Evolutionary conservation across 2,797 vertebrate genomes (phyloP).

Genomic region (Anabas testudineus): DNA sequence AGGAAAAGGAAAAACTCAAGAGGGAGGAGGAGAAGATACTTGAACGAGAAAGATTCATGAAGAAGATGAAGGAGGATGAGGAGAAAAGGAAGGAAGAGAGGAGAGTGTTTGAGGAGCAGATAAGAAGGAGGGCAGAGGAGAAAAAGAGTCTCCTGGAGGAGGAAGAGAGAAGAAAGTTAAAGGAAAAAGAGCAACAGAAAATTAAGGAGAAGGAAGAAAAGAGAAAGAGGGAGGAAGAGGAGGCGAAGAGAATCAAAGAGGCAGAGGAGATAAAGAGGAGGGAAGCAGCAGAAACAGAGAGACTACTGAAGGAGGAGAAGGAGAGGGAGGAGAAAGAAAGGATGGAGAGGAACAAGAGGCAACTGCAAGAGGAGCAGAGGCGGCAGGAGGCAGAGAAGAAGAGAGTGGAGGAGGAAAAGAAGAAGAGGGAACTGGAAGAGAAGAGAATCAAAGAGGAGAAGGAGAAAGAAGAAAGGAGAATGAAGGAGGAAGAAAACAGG

Average conservation of each 20-base stretch:
- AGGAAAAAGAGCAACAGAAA: slow-evolving; percentile 28
- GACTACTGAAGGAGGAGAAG: slow-evolving; percentile 23
- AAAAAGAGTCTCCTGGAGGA: slow-evolving; percentile 47
- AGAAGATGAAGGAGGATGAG: slow-evolving; percentile 60
- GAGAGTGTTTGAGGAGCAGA: slow-evolving; percentile 51
- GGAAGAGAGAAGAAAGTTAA: slow-evolving; percentile 44
- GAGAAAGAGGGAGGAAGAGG: background rate
- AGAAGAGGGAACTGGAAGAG: slow-evolving; percentile 16
- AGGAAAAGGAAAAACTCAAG: slow-evolving; percentile 45
- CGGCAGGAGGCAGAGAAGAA: slow-evolving; percentile 10
- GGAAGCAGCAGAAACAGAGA: background rate
- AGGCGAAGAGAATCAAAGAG: slow-evolving; percentile 16
- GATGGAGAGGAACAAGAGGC: slow-evolving; percentile 3
- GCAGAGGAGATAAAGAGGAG: slow-evolving; percentile 4
- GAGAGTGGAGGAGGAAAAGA: slow-evolving; percentile 10
- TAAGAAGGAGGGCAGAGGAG: slow-evolving; percentile 53
- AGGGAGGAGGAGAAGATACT: slow-evolving; percentile 61
- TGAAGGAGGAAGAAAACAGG: background rate
- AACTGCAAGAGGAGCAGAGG: slow-evolving; percentile 42
- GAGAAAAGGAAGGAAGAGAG: slow-evolving; percentile 43
- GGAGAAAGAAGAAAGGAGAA: slow-evolving; percentile 12
- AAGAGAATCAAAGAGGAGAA: background rate
- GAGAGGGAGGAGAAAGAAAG: slow-evolving; percentile 4
- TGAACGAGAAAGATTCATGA: slow-evolving; percentile 59
- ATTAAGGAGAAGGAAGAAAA: slow-evolving; percentile 31